Conservation (phyloP, 2,113 vertebrate species). For the Apteryx owenii region DNA sequence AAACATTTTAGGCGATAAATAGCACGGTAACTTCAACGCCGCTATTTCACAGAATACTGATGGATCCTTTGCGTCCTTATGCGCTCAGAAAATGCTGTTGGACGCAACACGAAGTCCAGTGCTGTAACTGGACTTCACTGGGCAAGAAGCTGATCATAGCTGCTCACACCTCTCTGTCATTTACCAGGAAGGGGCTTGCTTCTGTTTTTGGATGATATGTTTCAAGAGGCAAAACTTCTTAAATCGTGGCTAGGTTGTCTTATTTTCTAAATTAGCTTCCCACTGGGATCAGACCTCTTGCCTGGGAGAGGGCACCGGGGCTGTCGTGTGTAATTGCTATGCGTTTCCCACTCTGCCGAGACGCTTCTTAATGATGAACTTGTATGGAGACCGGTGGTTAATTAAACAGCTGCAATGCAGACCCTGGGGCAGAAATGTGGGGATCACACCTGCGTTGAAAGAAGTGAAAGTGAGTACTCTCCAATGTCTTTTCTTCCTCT, state of each 20-base stretch:
- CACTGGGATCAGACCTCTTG: not conserved
- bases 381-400: not conserved
- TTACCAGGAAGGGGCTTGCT: not conserved
- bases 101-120: rapidly evolving
- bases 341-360: not conserved
- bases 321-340: not conserved
- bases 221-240: not conserved
- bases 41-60: not conserved
- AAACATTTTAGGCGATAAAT: not conserved
- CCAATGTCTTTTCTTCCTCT: not conserved
- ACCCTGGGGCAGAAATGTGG: not conserved
- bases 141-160: not conserved
- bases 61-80: not conserved
- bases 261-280: not conserved
- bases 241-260: not conserved
- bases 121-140: not conserved
- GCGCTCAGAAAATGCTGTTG: not conserved
- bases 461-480: not conserved
- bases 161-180: not conserved
- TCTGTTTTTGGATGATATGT: not conserved
- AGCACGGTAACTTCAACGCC: not conserved
- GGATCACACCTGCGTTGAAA: not conserved
- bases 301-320: not conserved
- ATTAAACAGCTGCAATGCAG: not conserved
- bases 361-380: not conserved